These are phyloP conservation scores for Nomada fucata DNA, from an alignment of 2,888 invertebrate species.

Conservation along the genomic window DNA sequence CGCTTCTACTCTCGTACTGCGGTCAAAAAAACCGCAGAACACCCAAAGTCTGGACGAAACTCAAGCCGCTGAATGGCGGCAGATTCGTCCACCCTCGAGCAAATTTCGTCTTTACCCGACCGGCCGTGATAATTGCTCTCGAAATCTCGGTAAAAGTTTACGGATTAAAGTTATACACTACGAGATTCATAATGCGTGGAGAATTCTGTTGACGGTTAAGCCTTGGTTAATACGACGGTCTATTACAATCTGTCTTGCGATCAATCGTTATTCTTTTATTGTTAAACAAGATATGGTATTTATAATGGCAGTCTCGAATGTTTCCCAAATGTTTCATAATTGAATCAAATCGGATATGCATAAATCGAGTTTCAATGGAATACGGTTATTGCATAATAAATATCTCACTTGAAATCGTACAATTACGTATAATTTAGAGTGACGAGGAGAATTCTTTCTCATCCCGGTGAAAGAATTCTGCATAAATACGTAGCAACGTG, in stretches of 20 bases:
- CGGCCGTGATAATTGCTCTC: constrained; percentile 33
- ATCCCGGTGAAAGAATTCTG: neutral
- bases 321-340: too few species aligned
- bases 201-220: neutral
- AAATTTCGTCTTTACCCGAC: constrained; percentile 25
- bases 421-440: too few species aligned
- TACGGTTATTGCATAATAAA: too few species aligned
- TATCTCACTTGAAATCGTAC: too few species aligned
- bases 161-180: neutral
- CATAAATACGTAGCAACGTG: neutral
- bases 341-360: too few species aligned
- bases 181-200: neutral
- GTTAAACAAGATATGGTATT: too few species aligned
- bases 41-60: constrained; percentile 34
- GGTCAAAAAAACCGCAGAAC: constrained; percentile 70
- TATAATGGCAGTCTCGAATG: too few species aligned
- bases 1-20: constrained; percentile 47
- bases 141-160: neutral
- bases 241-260: too few species aligned
- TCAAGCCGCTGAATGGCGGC: neutral
- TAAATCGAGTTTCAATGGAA: too few species aligned
- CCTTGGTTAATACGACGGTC: too few species aligned
- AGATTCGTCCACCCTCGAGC: constrained; percentile 18
- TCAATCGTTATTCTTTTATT: too few species aligned
- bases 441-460: neutral